These are phyloP conservation scores for Danionella cerebrum DNA, from an alignment of 2,113 vertebrate genomes.

Conservation along the genomic window DNA sequence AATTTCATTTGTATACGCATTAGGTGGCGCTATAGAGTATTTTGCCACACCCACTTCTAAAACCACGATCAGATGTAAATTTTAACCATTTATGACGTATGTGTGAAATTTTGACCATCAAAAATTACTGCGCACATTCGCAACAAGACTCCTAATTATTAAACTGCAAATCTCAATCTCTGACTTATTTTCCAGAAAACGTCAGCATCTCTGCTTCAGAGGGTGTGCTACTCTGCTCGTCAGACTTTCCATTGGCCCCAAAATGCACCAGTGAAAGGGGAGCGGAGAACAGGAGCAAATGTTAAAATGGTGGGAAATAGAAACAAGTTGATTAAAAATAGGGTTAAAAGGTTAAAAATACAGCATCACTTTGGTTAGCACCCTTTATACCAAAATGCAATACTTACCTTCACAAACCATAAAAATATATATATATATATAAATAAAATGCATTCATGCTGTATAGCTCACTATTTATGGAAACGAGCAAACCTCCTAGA, in stretches of 20 bases:
- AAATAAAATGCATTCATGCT: constrained; percentile 6
- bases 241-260: constrained; percentile 27
- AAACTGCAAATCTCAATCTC: too few species aligned
- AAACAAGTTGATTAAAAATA: constrained; percentile 22
- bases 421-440: too few species aligned
- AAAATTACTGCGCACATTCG: too few species aligned
- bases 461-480: neutral
- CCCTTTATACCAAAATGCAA: constrained; percentile 29
- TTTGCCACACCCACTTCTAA: too few species aligned
- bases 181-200: too few species aligned
- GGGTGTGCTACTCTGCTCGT: constrained; percentile 14
- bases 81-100: too few species aligned
- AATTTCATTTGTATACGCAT: too few species aligned
- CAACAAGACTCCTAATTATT: too few species aligned
- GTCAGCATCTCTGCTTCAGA: neutral
- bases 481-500: neutral
- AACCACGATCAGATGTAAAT: too few species aligned
- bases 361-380: neutral
- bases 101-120: too few species aligned
- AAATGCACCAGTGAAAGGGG: constrained; percentile 41
- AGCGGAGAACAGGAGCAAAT: constrained; percentile 25
- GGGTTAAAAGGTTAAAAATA: neutral
- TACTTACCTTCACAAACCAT: constrained; percentile 24
- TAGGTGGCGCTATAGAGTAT: too few species aligned
- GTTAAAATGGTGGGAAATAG: constrained; percentile 26